Conservation (phyloP, 2,113 vertebrate genomes). For the Microtus montanus region DNA sequence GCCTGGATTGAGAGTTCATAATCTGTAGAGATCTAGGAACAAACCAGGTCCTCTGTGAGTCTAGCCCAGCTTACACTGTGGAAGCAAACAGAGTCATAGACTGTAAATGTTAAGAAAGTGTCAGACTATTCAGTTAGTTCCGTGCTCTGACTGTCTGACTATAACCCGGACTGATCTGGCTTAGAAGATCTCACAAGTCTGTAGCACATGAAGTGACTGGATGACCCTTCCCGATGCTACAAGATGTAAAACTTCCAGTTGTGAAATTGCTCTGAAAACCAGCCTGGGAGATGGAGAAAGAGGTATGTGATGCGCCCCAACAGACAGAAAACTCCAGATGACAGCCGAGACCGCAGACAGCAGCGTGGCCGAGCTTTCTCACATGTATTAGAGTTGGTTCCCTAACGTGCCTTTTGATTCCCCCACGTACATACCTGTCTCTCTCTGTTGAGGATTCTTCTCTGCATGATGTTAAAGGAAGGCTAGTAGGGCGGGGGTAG, state of each 20-base stretch:
- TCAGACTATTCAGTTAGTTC: background rate
- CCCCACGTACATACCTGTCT: background rate
- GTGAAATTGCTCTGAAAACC: conserved; percentile 23
- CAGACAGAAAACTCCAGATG: background rate
- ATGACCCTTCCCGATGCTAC: background rate
- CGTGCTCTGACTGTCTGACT: background rate
- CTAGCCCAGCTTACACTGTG: conserved; percentile 28
- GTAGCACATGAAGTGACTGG: background rate
- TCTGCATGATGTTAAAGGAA: background rate
- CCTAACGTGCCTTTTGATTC: conserved; percentile 32
- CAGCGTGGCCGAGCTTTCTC: conserved; percentile 22
- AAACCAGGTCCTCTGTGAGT: background rate
- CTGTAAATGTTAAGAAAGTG: background rate
- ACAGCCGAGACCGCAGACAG: conserved; percentile 3
- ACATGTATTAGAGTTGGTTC: conserved; percentile 21
- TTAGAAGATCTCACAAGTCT: conserved; percentile 11
- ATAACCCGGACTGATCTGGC: conserved; percentile 16
- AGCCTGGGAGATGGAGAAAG: conserved; percentile 13
- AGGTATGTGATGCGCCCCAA: conserved; percentile 13
- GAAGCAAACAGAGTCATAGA: conserved; percentile 29
- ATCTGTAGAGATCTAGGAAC: background rate
- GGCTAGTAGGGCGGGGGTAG: background rate
- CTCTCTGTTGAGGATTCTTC: conserved; percentile 43
- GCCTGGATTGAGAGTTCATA: background rate
- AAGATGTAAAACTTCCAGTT: conserved; percentile 12